Evolutionary conservation across 1,140 invertebrate genomes (phyloP), one percentile per base, ranked within the genome.

Genomic region (Leptinotarsa undecemlineata): DNA sequence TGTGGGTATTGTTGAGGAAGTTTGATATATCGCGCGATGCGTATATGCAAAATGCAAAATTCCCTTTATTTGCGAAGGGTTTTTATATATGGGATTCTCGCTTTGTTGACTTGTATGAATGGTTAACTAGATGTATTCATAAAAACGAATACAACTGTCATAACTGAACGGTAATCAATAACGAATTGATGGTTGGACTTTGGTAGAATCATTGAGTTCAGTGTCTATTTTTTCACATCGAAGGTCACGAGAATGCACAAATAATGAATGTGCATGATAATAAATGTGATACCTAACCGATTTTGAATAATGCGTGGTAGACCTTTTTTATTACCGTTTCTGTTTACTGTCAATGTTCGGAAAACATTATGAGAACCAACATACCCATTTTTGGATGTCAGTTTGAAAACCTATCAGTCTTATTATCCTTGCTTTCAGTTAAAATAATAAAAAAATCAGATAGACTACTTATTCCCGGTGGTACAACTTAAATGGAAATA

Each of bases 111-210:
- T 70, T 78, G 76, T 82, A 83, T 85, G 82, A 84, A 84, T 84
- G 83, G 79, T 78, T 85, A 85, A 85, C 84, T 85, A 85, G 84
- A 83, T 84, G 82, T 83, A 85, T 85, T 85, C 83, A 85, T 74
- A 79, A 82, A 80, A 79, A 82, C 82, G 82, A 81, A 84, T 82
- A 73, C 79, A 77, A 81, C 78, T 85, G 84, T 84, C 84, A 85
- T 84, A 85, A 85, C 84, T 84, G 83, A 83, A 82, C 80, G 82
- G 79, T 82, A 82, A 85, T 85, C 84, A 85, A 85, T 85, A 78
- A 81, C 77, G 81, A 82, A 85, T 84, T 82, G 84, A 85, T 83
- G 81, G 81, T 78, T 70, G 67, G 74, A 67, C 71, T 48, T 76
- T 71, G 73, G 71, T 76, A 78, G 77, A 75, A 76, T 78, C 78